Evolutionary conservation across 2,888 invertebrate genomes (phyloP).

Genomic region (Seladonia tumulorum): DNA sequence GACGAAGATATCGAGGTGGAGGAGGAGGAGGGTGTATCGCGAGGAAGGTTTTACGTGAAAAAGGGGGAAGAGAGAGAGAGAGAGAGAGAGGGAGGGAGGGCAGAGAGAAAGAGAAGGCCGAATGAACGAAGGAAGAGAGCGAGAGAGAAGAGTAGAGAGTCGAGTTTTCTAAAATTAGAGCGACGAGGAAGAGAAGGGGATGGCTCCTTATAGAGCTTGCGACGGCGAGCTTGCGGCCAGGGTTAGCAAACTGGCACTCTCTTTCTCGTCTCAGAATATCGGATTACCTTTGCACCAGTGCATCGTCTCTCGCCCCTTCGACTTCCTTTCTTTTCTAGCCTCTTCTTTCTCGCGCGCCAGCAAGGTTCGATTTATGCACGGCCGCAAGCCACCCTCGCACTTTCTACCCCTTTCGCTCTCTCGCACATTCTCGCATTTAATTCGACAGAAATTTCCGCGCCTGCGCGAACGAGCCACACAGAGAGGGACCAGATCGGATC

Average conservation of each 20-base stretch:
- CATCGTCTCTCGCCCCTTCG: slow-evolving; percentile 67
- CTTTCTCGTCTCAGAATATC: slow-evolving; percentile 74
- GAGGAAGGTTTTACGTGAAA: background rate
- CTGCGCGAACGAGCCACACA: slow-evolving; percentile 2
- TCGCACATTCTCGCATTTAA: background rate
- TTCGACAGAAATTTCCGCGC: slow-evolving; percentile 18
- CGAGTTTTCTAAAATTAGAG: slow-evolving; percentile 82
- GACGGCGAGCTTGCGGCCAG: slow-evolving; percentile 78
- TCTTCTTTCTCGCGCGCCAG: slow-evolving; percentile 58
- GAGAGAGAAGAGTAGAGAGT: slow-evolving; percentile 57
- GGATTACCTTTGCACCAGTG: slow-evolving; percentile 74
- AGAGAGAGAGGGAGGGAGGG: background rate
- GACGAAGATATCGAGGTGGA: slow-evolving; percentile 42
- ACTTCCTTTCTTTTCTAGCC: slow-evolving; percentile 66
- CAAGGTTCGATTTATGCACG: slow-evolving; percentile 60
- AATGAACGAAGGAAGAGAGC: slow-evolving; percentile 23
- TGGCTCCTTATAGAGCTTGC: slow-evolving; percentile 83
- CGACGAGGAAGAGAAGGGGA: slow-evolving; percentile 77
- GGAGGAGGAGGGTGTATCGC: slow-evolving; percentile 15
- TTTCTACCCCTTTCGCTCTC: background rate
- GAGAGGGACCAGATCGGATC: slow-evolving; percentile 35
- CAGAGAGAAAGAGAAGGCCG: slow-evolving; percentile 9
- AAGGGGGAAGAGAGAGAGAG: slow-evolving; percentile 39
- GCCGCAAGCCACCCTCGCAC: background rate
- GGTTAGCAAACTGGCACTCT: slow-evolving; percentile 79